phyloP scores from a whole-genome alignment of 2,797 vertebrate species.

The Liasis olivaceus region DNA sequence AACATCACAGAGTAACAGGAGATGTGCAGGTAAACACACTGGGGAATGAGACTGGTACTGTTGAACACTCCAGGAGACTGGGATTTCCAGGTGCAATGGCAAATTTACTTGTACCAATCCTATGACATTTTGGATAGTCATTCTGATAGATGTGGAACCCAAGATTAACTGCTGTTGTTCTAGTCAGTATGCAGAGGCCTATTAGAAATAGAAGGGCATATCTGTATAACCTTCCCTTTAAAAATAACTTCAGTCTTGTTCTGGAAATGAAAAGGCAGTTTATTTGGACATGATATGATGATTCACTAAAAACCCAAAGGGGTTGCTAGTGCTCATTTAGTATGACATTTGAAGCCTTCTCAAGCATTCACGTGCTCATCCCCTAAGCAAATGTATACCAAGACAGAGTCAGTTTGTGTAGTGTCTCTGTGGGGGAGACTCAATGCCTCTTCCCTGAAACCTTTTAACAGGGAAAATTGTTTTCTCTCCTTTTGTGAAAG shows the following conservation, averaged over 20 bases:
- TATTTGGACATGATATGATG: not conserved
- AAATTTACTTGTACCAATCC: not conserved
- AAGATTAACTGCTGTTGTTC: not conserved
- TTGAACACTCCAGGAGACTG: not conserved
- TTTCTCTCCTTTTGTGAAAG: conserved; percentile 15
- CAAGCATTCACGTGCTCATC: not conserved
- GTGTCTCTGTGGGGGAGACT: conserved; percentile 13
- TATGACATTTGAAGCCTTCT: not conserved
- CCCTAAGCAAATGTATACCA: not conserved
- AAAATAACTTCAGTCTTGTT: not conserved
- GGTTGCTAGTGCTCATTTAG: not conserved
- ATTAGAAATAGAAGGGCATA: not conserved
- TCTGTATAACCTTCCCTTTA: not conserved
- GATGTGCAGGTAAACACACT: not conserved
- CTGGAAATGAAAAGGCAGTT: not conserved
- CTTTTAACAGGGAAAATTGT: not conserved
- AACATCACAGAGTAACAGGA: not conserved
- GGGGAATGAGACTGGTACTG: not conserved
- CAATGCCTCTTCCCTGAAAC: conserved; percentile 2
- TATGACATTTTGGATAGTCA: not conserved
- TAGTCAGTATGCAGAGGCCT: not conserved
- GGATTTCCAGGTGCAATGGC: not conserved
- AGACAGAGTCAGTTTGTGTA: not conserved
- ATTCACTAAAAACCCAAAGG: too few relatives aligned
- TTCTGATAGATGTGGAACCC: not conserved